These are phyloP conservation scores for Sinohyriopsis cumingii DNA, from an alignment of 2,888 invertebrate genomes.

Conservation along the genomic window DNA sequence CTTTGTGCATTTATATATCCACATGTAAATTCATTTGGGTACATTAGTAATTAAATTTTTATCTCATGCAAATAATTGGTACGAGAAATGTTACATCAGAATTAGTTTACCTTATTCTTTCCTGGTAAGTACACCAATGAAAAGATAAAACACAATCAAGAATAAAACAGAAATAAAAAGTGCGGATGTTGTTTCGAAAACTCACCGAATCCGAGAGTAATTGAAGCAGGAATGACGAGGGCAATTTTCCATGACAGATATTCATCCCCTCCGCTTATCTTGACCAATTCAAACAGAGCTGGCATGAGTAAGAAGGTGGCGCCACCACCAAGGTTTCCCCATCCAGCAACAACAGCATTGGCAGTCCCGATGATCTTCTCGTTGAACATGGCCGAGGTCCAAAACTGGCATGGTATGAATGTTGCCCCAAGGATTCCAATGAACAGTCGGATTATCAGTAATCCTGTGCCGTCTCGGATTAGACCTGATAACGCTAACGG, in stretches of 20 bases:
- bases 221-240: constrained; percentile 3
- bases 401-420: constrained; percentile 31
- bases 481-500: constrained; percentile 24
- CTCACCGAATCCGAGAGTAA: constrained; percentile 9
- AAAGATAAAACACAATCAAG: background rate
- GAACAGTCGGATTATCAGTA: constrained; percentile 19
- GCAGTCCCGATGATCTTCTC: constrained; percentile 25
- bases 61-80: background rate
- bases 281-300: constrained; percentile 13
- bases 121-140: constrained; percentile 9
- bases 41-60: no score
- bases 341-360: constrained; percentile 29
- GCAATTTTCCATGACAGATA: constrained; percentile 11
- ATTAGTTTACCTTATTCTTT: constrained; percentile 5
- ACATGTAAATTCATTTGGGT: no score
- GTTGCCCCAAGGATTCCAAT: constrained; percentile 26
- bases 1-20: no score
- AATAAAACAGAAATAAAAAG: constrained; percentile 11
- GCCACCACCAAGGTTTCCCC: constrained; percentile 23
- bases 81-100: background rate
- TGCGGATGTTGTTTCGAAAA: background rate
- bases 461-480: constrained; percentile 8
- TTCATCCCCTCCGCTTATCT: constrained; percentile 10
- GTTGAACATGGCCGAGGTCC: constrained; percentile 28
- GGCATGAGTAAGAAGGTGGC: constrained; percentile 6